Percentiles rank a stretch among this genome's conserved stretches.
Evolutionary conservation across 2,888 invertebrate genomes (phyloP).

Genomic region (Phlogophora meticulosa): DNA sequence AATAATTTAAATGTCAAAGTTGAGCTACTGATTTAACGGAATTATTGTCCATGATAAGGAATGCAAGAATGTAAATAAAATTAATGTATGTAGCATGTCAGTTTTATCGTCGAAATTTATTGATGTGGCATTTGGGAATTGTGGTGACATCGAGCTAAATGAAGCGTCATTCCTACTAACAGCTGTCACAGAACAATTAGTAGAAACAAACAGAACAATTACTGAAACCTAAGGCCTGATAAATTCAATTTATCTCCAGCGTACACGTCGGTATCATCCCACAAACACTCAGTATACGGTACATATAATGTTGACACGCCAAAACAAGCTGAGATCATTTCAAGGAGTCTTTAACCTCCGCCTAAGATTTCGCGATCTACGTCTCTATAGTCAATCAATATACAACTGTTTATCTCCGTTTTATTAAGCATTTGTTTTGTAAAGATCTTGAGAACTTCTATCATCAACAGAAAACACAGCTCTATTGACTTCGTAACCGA

Average conservation of each 20-base stretch:
- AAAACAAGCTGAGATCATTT: not conserved
- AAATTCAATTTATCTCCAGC: slow-evolving; percentile 28
- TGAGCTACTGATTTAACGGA: slow-evolving; percentile 45
- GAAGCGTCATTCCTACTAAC: slow-evolving; percentile 9
- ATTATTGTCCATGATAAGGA: slow-evolving; percentile 19
- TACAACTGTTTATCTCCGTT: not conserved
- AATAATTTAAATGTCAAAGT: slow-evolving; percentile 57
- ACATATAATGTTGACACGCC: not conserved
- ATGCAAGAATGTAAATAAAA: slow-evolving; percentile 16
- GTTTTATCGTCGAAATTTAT: slow-evolving; percentile 6
- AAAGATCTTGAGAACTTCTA: not conserved
- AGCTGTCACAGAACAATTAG: slow-evolving; percentile 19
- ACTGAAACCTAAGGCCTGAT: slow-evolving; percentile 12
- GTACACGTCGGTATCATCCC: slow-evolving; percentile 1
- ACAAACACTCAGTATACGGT: not conserved
- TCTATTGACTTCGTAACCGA: not conserved
- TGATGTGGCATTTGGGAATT: slow-evolving; percentile 1
- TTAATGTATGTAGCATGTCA: slow-evolving; percentile 10
- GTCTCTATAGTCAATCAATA: not conserved
- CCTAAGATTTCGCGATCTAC: not conserved
- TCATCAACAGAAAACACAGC: not conserved
- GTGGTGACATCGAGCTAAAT: slow-evolving; percentile 21
- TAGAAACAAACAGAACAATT: slow-evolving; percentile 39
- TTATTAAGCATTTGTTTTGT: not conserved
- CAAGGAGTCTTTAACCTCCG: slow-evolving; percentile 1